Evolutionary conservation across 2,888 invertebrate species (phyloP).

Genomic region (Didymodactylos carnosus): DNA sequence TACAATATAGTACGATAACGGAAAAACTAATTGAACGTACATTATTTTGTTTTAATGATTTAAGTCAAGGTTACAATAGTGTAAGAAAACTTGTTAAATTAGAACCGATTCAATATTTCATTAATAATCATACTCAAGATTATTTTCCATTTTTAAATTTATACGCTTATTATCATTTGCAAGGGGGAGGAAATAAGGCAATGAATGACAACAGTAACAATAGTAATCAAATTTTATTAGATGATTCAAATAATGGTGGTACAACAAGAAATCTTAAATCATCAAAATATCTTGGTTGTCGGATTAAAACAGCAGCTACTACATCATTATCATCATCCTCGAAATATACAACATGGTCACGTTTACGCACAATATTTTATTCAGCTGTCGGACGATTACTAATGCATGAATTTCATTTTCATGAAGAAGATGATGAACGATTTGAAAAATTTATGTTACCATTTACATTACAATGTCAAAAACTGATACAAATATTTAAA

Average conservation of each 20-base stretch:
- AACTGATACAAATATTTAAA: not conserved
- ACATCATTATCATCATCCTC: too few species aligned
- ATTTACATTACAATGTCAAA: conserved; percentile 37
- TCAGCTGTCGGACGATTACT: conserved; percentile 77
- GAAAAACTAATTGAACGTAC: conserved; percentile 85
- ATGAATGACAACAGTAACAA: not conserved
- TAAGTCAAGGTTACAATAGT: conserved; percentile 86
- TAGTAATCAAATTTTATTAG: too few species aligned
- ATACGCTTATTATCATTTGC: too few species aligned
- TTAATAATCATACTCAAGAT: conserved; percentile 89
- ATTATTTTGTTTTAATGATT: conserved; percentile 68
- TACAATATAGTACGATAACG: conserved; percentile 89
- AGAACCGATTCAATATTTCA: conserved; percentile 89
- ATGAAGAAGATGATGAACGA: conserved; percentile 42
- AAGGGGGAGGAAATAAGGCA: too few species aligned
- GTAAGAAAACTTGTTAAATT: conserved; percentile 85
- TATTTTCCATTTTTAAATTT: conserved; percentile 78
- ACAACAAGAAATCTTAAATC: conserved; percentile 26
- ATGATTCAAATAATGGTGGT: conserved; percentile 1
- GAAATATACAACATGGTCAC: not conserved
- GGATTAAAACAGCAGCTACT: conserved; percentile 85
- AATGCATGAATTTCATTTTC: conserved; percentile 83
- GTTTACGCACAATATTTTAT: conserved; percentile 69
- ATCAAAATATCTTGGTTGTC: too few species aligned
- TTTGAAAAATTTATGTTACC: conserved; percentile 91